These are phyloP conservation scores for Philopedon plagiatum DNA, from an alignment of 2,888 invertebrate genomes.

Conservation along the genomic window DNA sequence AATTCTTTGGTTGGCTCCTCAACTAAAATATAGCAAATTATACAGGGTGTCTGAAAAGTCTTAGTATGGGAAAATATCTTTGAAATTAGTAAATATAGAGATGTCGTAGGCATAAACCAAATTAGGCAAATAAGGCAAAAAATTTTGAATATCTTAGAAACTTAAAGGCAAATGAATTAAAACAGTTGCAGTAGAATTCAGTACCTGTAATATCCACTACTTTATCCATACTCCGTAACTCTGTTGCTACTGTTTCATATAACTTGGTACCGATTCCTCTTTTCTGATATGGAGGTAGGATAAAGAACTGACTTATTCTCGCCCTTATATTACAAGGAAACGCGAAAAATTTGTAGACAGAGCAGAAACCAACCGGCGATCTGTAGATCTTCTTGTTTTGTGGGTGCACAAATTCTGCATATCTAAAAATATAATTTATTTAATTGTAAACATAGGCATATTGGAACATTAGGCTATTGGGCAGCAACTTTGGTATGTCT, in stretches of 20 bases:
- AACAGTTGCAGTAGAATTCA: too few relatives aligned
- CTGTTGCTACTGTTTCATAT: conserved; percentile 66
- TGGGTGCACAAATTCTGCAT: conserved; percentile 77
- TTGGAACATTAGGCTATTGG: too few relatives aligned
- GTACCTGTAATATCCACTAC: conserved; percentile 84
- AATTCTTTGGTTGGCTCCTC: conserved; percentile 96
- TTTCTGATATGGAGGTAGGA: conserved; percentile 93
- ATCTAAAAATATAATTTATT: conserved; percentile 68
- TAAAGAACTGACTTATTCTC: conserved; percentile 92
- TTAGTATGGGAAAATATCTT: too few relatives aligned
- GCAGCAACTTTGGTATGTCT: too few relatives aligned
- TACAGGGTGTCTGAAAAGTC: too few relatives aligned
- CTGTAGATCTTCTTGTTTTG: conserved; percentile 74
- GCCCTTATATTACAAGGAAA: conserved; percentile 91
- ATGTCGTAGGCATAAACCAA: too few relatives aligned
- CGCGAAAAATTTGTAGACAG: conserved; percentile 95
- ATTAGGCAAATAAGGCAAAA: too few relatives aligned
- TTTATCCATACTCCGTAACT: conserved; percentile 66
- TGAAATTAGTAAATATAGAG: too few relatives aligned
- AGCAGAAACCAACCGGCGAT: conserved; percentile 89
- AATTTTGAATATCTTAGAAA: too few relatives aligned
- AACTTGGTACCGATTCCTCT: conserved; percentile 88
- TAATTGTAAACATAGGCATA: background rate
- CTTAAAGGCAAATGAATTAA: too few relatives aligned
- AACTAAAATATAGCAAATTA: conserved; percentile 71